A percentile compares a stretch with the other conserved stretches of the same genome.
Evolutionary conservation across 2,888 invertebrate species (phyloP).

Genomic region (Nomada ferruginata): DNA sequence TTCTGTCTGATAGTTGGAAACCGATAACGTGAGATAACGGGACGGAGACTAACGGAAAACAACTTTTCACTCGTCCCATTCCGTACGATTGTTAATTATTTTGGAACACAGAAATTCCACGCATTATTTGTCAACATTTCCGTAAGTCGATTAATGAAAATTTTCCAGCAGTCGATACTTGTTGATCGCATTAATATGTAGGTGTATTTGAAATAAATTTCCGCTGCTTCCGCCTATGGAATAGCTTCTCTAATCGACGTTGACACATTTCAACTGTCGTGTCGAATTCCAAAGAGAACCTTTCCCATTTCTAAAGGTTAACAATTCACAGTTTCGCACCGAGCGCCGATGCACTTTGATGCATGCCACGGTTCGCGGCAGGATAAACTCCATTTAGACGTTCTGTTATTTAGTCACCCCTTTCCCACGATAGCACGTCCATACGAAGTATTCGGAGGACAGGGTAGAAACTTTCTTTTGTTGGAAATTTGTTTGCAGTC

Average conservation of each 20-base stretch:
- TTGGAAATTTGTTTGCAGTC: slow-evolving; percentile 37
- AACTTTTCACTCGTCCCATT: not conserved
- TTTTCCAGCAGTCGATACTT: too few species aligned
- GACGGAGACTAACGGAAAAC: not conserved
- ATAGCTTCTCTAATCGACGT: not conserved
- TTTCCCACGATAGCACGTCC: not conserved
- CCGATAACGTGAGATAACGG: slow-evolving; percentile 28
- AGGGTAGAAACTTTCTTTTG: slow-evolving; percentile 18
- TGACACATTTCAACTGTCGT: not conserved
- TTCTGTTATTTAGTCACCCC: not conserved
- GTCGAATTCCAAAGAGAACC: slow-evolving; percentile 25
- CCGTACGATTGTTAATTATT: too few species aligned
- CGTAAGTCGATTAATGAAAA: too few species aligned
- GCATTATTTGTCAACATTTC: too few species aligned
- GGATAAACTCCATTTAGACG: not conserved
- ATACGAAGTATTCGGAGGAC: too few species aligned
- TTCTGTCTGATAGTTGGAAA: slow-evolving; percentile 1
- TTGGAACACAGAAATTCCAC: too few species aligned
- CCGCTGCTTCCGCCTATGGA: not conserved
- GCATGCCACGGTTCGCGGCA: slow-evolving; percentile 5
- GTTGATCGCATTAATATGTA: too few species aligned
- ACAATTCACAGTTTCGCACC: not conserved
- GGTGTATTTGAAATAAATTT: too few species aligned
- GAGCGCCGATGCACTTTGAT: not conserved
- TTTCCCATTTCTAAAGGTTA: slow-evolving; percentile 26